Evolutionary conservation across 2,888 invertebrate species (phyloP).

Genomic region (Odontothrips loti): DNA sequence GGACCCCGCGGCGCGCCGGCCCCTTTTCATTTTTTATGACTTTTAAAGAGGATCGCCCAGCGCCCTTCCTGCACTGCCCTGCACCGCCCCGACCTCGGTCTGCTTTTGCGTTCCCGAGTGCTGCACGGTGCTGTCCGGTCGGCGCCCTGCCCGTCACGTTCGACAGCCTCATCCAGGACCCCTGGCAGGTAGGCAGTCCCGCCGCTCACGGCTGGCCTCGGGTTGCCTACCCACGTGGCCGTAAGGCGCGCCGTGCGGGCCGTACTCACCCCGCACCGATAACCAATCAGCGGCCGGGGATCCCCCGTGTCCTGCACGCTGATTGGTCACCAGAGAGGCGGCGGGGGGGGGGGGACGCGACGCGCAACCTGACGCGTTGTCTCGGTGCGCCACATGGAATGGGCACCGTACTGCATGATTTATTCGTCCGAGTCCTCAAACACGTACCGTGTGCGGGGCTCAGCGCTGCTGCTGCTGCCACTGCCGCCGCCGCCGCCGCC

Average conservation of each 20-base stretch:
- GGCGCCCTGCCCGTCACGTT: neutral
- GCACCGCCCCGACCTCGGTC: neutral
- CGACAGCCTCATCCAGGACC: neutral
- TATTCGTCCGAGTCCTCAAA: conserved; percentile 24
- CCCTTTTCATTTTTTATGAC: conserved; percentile 11
- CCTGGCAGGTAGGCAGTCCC: no score
- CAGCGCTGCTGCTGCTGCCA: neutral
- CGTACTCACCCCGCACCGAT: no score
- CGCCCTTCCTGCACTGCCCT: neutral
- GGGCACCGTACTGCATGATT: neutral
- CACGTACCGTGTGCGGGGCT: neutral
- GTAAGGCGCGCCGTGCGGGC: no score
- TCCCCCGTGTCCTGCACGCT: no score
- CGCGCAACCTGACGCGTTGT: no score
- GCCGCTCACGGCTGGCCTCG: no score
- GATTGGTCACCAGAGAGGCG: no score
- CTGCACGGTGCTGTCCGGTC: neutral
- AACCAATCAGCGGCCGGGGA: no score
- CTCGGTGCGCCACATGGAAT: no score
- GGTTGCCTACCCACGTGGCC: no score
- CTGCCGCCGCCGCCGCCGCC: neutral
- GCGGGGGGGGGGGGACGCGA: no score
- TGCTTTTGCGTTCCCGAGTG: neutral
- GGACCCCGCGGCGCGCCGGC: neutral
- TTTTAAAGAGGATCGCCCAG: neutral